phyloP scores from a whole-genome alignment of 2,797 vertebrate species.

The Phoebastria nigripes region DNA sequence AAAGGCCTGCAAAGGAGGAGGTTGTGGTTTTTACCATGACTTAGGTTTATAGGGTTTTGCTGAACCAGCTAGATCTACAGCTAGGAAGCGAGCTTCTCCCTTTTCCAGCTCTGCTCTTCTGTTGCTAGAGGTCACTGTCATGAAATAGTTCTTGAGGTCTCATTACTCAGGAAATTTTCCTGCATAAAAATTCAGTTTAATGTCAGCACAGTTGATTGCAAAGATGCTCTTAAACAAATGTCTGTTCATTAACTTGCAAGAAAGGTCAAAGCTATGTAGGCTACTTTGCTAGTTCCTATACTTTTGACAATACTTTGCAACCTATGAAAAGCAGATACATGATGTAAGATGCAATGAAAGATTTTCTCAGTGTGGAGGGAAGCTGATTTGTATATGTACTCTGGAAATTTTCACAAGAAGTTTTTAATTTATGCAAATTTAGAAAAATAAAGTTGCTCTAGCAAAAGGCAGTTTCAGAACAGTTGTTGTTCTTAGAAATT shows the following conservation, averaged over 20 bases:
- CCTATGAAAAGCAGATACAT: neutral
- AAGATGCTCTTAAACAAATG: neutral
- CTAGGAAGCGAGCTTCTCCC: neutral
- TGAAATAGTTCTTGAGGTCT: neutral
- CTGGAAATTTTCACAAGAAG: neutral
- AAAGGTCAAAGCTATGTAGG: neutral
- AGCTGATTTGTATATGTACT: neutral
- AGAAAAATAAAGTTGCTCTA: neutral
- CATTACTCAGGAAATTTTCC: conserved; percentile 2
- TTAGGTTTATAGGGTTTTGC: neutral
- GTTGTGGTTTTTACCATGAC: neutral
- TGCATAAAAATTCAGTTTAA: neutral
- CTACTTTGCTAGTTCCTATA: neutral
- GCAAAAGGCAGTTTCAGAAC: neutral
- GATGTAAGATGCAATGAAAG: neutral
- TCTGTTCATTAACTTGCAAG: neutral
- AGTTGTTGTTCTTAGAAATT: neutral
- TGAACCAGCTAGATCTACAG: neutral
- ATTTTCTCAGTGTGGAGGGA: neutral
- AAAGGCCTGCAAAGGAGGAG: neutral
- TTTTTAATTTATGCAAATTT: neutral
- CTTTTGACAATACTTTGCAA: neutral
- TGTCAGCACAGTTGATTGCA: neutral
- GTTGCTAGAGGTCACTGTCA: neutral
- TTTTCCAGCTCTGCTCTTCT: neutral